phyloP scores from a whole-genome alignment of 2,113 vertebrate genomes.

The Trachemys scripta region DNA sequence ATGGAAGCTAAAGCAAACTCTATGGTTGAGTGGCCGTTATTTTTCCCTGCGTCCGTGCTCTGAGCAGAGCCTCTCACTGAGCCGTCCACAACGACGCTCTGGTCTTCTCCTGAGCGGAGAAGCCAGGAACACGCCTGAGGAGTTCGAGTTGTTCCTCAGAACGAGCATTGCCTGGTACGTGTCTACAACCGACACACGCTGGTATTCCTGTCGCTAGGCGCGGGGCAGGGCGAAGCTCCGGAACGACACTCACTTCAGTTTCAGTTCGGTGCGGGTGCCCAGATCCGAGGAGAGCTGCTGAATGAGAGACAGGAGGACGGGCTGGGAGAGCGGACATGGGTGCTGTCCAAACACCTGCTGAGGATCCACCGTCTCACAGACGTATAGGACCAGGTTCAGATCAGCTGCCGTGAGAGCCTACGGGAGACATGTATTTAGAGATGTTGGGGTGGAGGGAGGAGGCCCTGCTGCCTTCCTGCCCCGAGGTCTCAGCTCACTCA shows the following conservation, averaged over 20 bases:
- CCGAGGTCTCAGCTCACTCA: background rate
- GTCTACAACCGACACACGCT: background rate
- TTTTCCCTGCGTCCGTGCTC: background rate
- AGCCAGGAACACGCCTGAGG: background rate
- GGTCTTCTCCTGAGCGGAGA: background rate
- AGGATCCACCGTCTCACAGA: slow-evolving; percentile 96
- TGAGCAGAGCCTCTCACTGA: background rate
- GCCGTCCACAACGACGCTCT: rapidly evolving
- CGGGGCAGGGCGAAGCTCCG: background rate
- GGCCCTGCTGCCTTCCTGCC: background rate
- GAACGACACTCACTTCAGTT: slow-evolving; percentile 89
- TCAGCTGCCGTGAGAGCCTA: slow-evolving; percentile 97
- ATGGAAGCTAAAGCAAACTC: background rate
- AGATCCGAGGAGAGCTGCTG: slow-evolving; percentile 97
- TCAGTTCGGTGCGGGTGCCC: slow-evolving; percentile 93
- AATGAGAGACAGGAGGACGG: slow-evolving; percentile 97
- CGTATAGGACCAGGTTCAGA: slow-evolving; percentile 95
- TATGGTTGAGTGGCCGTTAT: background rate
- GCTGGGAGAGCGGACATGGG: slow-evolving; percentile 94
- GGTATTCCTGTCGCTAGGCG: rapidly evolving
- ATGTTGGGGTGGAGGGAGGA: background rate
- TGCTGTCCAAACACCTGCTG: slow-evolving; percentile 95
- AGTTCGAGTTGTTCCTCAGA: background rate
- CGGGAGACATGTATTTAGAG: background rate
- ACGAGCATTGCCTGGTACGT: background rate